Base-by-base conservation (phyloP, 37 sponge, comb jelly and placozoan genomes). In the Halisarca cf. caerulea region DNA sequence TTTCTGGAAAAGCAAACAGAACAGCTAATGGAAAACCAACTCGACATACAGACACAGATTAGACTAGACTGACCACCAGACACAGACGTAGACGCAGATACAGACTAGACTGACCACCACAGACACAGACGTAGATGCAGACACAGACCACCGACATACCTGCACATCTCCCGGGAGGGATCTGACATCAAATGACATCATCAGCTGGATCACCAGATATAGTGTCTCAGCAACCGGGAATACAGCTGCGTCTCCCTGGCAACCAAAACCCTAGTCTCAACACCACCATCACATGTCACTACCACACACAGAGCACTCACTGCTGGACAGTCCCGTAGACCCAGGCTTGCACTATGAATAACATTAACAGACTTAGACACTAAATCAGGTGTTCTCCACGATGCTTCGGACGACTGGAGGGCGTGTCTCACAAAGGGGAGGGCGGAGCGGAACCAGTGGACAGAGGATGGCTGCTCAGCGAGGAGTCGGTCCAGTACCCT, bases 221-320 rank as follows among this genome's bases (percentile, higher is more conserved):
- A 43, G 62, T 6, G 68, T 64, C 68, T 64, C 66, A 9, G 80
- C 58, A 30, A 51, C 35, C 8, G 80, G 59, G 59, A 80, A 58
- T 1, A 58, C 28, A 2, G 36, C 80, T 11, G 38, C 33, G 27
- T 55, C 80, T 23, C 58, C 58, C 80, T 58, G 36, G 64, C 30
- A 62, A 28, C 51, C 51, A 47, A 47, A 47, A 6, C 6, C 51
- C 11, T 11, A 47, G 51, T 11, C 6, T 14, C 11, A 47, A 11
- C 51, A 47, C 6, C 6, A 11, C 9, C 11, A 6, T 14, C 11
- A 11, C 6, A 47, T 47, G 11, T 47, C 51, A 47, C 11, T 47
- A 11, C 51, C n/a, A 9, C 36, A 77, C 6, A 15, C 20, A 38
- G 1, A 1, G 25, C 18, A 77, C 47, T 77, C 25, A 45, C 78